Evolutionary conservation across 2,888 invertebrate genomes (phyloP).

Genomic region (Mythimna impura): DNA sequence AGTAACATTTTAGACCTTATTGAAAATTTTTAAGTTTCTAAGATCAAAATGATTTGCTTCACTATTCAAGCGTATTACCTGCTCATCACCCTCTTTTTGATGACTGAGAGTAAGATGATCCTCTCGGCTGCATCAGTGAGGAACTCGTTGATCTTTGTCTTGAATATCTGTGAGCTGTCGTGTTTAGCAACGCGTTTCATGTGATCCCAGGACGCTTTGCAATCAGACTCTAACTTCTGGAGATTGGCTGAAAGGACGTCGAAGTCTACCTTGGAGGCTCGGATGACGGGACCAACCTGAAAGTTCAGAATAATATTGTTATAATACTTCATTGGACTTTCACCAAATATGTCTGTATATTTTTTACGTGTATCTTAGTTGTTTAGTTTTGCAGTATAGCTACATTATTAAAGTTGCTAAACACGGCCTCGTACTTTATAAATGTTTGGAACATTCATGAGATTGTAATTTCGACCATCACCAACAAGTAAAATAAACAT

Average conservation of each 20-base stretch:
- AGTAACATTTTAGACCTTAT: too few relatives aligned
- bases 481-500: constrained; percentile 20
- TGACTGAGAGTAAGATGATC: constrained; percentile 97
- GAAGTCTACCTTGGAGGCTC: constrained; percentile 97
- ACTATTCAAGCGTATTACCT: constrained; percentile 87
- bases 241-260: too few relatives aligned
- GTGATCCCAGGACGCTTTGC: too few relatives aligned
- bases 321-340: not conserved
- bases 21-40: too few relatives aligned
- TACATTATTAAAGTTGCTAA: too few relatives aligned
- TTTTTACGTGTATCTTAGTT: too few relatives aligned
- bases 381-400: not conserved
- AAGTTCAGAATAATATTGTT: constrained; percentile 48
- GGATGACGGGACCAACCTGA: constrained; percentile 96
- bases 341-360: not conserved
- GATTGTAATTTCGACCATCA: constrained; percentile 1
- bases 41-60: constrained; percentile 13
- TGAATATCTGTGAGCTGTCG: constrained; percentile 96
- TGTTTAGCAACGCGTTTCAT: constrained; percentile 98
- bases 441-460: not conserved
- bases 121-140: constrained; percentile 98
- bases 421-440: too few relatives aligned
- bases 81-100: constrained; percentile 97
- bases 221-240: too few relatives aligned
- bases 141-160: constrained; percentile 98